These are phyloP conservation scores for Rhinoderma darwinii DNA, from an alignment of 2,113 vertebrate species.

Conservation along the genomic window DNA sequence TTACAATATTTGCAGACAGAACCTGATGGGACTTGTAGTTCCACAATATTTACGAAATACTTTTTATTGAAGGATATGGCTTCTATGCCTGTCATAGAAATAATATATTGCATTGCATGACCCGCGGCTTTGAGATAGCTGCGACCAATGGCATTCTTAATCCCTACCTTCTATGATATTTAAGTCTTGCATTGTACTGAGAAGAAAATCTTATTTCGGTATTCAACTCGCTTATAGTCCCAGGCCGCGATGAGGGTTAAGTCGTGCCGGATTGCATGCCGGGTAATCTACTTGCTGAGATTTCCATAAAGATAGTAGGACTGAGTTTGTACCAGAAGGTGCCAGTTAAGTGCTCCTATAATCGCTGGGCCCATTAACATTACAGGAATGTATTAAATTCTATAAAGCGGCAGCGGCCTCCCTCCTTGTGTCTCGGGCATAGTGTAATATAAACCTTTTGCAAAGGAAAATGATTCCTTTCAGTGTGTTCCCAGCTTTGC, in stretches of 20 bases:
- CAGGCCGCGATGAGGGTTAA: slow-evolving; percentile 5
- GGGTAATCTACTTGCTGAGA: slow-evolving; percentile 48
- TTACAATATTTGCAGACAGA: no score
- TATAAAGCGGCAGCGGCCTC: slow-evolving; percentile 5
- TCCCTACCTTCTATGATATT: neutral
- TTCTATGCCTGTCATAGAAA: neutral
- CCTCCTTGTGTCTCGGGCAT: neutral
- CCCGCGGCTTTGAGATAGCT: neutral
- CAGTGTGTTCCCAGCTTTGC: slow-evolving; percentile 20
- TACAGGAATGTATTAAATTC: slow-evolving; percentile 43
- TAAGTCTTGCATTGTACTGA: neutral
- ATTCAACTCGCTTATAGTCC: neutral
- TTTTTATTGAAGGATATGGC: neutral
- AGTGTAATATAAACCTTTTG: slow-evolving; percentile 46
- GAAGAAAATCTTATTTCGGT: neutral
- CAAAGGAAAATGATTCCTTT: slow-evolving; percentile 38
- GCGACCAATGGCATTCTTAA: neutral
- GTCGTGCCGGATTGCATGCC: neutral
- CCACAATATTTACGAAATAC: neutral
- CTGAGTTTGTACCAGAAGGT: slow-evolving; percentile 37
- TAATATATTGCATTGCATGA: neutral
- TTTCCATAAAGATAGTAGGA: slow-evolving; percentile 36
- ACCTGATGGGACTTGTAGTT: no score
- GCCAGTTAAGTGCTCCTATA: slow-evolving; percentile 51
- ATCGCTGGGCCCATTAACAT: slow-evolving; percentile 41